phyloP scores from a whole-genome alignment of 2,797 vertebrate genomes.

The Lindbergichthys nudifrons region DNA sequence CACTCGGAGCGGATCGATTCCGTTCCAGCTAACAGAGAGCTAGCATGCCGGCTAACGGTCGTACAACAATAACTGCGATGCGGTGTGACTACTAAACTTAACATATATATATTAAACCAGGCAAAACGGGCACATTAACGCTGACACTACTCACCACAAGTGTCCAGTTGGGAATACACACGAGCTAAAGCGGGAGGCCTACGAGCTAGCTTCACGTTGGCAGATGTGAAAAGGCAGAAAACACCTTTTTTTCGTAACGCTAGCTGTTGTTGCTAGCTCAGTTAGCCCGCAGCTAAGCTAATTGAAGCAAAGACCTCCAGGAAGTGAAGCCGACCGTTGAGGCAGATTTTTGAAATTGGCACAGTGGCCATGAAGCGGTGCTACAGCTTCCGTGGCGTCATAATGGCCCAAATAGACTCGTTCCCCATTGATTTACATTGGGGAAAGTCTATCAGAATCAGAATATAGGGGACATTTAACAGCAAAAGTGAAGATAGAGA shows the following conservation, averaged over 20 bases:
- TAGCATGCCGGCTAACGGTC: constrained; percentile 76
- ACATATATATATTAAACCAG: not conserved
- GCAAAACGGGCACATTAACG: accelerated
- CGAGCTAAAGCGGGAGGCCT: constrained; percentile 20
- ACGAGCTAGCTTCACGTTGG: constrained; percentile 44
- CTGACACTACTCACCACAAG: not conserved
- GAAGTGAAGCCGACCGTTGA: too few species aligned
- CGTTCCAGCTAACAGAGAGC: constrained; percentile 45
- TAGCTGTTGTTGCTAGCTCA: constrained; percentile 72
- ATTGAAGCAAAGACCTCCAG: constrained; percentile 30
- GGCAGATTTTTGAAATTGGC: too few species aligned
- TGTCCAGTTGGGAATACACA: accelerated
- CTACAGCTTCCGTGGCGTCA: too few species aligned
- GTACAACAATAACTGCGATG: constrained; percentile 71
- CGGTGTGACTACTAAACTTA: constrained; percentile 51
- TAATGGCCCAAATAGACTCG: too few species aligned
- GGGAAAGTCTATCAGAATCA: too few species aligned
- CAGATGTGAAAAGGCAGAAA: constrained; percentile 67
- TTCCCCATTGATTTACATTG: too few species aligned
- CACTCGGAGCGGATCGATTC: constrained; percentile 25
- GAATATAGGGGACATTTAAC: too few species aligned
- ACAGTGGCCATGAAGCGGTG: too few species aligned
- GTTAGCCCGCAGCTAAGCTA: constrained; percentile 56
- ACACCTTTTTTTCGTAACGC: constrained; percentile 61
- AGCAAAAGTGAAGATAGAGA: too few species aligned